These are phyloP conservation scores for Mus spretus DNA, from an alignment of 2,797 vertebrate species.

Conservation along the genomic window DNA sequence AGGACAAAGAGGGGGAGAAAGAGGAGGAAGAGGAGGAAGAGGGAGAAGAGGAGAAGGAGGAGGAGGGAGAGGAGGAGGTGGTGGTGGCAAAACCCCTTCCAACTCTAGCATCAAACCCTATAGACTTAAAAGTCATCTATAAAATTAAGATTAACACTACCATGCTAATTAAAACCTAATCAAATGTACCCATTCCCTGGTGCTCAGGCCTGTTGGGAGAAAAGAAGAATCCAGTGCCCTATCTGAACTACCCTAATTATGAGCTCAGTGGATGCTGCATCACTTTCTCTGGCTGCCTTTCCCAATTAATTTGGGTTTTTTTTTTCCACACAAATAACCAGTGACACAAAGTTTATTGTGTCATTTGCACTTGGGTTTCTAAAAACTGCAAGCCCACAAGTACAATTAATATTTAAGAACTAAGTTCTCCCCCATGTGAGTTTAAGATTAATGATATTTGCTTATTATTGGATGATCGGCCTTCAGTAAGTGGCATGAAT, in stretches of 20 bases:
- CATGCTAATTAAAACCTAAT: constrained; percentile 84
- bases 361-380: constrained; percentile 58
- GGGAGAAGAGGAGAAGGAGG: background rate
- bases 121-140: constrained; percentile 78
- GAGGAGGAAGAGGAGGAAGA: background rate
- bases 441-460: constrained; percentile 74
- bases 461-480: constrained; percentile 73
- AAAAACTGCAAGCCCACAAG: constrained; percentile 50
- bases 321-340: constrained; percentile 66
- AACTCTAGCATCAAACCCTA: constrained; percentile 64
- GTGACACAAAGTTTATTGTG: constrained; percentile 72
- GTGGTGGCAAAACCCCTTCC: background rate
- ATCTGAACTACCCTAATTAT: constrained; percentile 80
- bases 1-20: background rate
- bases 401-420: constrained; percentile 71
- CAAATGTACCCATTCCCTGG: constrained; percentile 68
- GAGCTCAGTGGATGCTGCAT: constrained; percentile 80
- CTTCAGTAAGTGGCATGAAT: constrained; percentile 70
- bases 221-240: constrained; percentile 64
- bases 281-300: constrained; percentile 81
- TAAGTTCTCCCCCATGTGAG: constrained; percentile 54
- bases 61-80: background rate
- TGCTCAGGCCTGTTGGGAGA: constrained; percentile 65
- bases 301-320: constrained; percentile 78
- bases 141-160: constrained; percentile 78